Percentiles rank a stretch among this genome's conserved stretches.
phyloP scores from a whole-genome alignment of 2,888 invertebrate species.

The Chalcis sispes region DNA sequence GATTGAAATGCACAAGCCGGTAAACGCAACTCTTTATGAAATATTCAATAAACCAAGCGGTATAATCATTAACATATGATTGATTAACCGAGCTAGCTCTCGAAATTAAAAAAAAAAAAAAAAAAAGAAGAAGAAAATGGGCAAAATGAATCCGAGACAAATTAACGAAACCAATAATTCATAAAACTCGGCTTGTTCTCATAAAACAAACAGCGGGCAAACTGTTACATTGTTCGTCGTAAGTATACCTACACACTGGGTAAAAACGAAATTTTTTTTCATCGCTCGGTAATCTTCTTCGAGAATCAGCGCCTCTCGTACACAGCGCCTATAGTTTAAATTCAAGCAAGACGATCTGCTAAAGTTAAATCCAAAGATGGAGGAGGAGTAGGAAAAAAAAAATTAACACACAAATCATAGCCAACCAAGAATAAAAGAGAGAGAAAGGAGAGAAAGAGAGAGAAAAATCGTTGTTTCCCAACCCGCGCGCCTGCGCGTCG shows the following conservation, averaged over 20 bases:
- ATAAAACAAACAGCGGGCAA: background rate
- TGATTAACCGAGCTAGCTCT: background rate
- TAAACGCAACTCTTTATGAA: too few species aligned
- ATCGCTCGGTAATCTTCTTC: too few species aligned
- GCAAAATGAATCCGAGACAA: background rate
- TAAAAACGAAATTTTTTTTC: background rate
- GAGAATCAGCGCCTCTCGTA: too few species aligned
- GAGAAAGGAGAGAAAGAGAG: background rate
- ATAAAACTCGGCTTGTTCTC: background rate
- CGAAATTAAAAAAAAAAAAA: background rate
- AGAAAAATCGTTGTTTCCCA: conserved; percentile 31
- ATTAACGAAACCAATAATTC: conserved; percentile 13
- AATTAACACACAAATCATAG: conserved; percentile 50
- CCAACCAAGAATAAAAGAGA: background rate
- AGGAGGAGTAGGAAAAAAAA: background rate
- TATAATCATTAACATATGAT: background rate
- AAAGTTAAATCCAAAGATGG: background rate
- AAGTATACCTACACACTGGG: background rate
- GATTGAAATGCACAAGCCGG: too few species aligned
- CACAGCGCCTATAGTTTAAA: too few species aligned
- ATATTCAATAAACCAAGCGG: too few species aligned
- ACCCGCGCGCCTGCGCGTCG: background rate
- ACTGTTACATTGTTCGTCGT: background rate
- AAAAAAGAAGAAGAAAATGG: conserved; percentile 8
- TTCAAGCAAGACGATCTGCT: too few species aligned